Evolutionary conservation across 1,140 invertebrate genomes (phyloP).

Genomic region (Zaprionus davidi): DNA sequence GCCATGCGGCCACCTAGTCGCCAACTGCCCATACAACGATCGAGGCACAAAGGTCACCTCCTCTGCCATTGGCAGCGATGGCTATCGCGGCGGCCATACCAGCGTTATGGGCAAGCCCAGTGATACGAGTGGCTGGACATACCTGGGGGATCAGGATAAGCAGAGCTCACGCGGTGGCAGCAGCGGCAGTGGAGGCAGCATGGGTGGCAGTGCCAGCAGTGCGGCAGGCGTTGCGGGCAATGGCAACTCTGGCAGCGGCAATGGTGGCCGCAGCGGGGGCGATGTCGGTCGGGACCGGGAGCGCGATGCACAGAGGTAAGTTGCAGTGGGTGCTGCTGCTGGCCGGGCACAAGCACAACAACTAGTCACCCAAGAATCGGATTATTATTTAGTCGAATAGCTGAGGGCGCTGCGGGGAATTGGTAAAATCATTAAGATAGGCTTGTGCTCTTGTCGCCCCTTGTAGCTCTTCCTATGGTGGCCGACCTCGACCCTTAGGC

Average conservation of each 20-base stretch:
- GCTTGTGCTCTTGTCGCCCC: slow-evolving; percentile 81
- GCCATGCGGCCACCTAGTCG: slow-evolving; percentile 63
- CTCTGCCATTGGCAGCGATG: slow-evolving; percentile 66
- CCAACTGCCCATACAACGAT: slow-evolving; percentile 68
- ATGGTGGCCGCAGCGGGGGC: slow-evolving; percentile 44
- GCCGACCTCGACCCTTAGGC: slow-evolving; percentile 79
- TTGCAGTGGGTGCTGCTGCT: slow-evolving; percentile 69
- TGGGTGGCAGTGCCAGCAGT: slow-evolving; percentile 15
- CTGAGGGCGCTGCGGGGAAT: slow-evolving; percentile 43
- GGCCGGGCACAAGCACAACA: slow-evolving; percentile 6
- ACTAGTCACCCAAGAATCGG: slow-evolving; percentile 10
- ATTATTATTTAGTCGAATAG: background rate
- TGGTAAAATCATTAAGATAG: slow-evolving; percentile 80
- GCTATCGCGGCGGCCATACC: slow-evolving; percentile 64
- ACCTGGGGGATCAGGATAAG: slow-evolving; percentile 76
- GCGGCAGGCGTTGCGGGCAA: slow-evolving; percentile 13
- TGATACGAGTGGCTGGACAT: slow-evolving; percentile 66
- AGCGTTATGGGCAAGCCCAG: slow-evolving; percentile 45
- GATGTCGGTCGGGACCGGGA: slow-evolving; percentile 52
- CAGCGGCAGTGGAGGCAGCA: slow-evolving; percentile 16
- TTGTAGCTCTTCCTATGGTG: slow-evolving; percentile 84
- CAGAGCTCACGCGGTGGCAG: slow-evolving; percentile 22
- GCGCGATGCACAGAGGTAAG: slow-evolving; percentile 81
- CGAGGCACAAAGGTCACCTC: slow-evolving; percentile 67
- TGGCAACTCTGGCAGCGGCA: slow-evolving; percentile 24